These are phyloP conservation scores for Chymomyza amoena DNA, from an alignment of 2,888 invertebrate genomes.

Conservation along the genomic window DNA sequence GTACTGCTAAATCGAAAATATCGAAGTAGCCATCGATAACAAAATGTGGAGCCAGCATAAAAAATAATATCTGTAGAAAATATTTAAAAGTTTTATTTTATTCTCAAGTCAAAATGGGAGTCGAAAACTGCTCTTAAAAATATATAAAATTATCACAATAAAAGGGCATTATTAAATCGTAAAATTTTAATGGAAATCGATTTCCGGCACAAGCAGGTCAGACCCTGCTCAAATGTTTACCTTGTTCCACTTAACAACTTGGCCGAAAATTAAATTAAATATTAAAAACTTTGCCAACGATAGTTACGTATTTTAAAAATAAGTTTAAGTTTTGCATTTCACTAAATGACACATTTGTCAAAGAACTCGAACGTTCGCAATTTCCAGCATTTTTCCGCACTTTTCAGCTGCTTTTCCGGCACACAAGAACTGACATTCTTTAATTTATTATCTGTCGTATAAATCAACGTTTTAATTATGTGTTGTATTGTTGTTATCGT, in stretches of 20 bases:
- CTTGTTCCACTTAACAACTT: not conserved
- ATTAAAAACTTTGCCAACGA: not conserved
- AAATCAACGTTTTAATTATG: constrained; percentile 67
- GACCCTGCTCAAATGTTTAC: not conserved
- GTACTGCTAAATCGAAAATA: too few relatives aligned
- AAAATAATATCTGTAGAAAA: too few relatives aligned
- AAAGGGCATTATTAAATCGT: too few relatives aligned
- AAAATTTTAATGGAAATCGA: too few relatives aligned
- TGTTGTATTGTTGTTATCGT: constrained; percentile 11
- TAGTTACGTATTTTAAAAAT: constrained; percentile 10
- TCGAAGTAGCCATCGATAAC: too few relatives aligned
- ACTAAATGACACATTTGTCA: not conserved
- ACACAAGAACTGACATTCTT: constrained; percentile 35
- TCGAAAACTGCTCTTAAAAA: too few relatives aligned
- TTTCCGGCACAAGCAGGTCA: too few relatives aligned
- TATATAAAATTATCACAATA: too few relatives aligned
- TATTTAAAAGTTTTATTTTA: too few relatives aligned
- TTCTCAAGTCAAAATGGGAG: too few relatives aligned
- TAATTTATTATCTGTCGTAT: constrained; percentile 57
- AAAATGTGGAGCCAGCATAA: too few relatives aligned
- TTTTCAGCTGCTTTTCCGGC: not conserved
- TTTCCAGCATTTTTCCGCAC: not conserved
- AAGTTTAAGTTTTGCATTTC: constrained; percentile 5
- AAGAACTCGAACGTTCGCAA: not conserved
- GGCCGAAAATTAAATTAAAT: not conserved